Conservation (phyloP, 2,797 vertebrate species). For the Pipistrellus pygmaeus region DNA sequence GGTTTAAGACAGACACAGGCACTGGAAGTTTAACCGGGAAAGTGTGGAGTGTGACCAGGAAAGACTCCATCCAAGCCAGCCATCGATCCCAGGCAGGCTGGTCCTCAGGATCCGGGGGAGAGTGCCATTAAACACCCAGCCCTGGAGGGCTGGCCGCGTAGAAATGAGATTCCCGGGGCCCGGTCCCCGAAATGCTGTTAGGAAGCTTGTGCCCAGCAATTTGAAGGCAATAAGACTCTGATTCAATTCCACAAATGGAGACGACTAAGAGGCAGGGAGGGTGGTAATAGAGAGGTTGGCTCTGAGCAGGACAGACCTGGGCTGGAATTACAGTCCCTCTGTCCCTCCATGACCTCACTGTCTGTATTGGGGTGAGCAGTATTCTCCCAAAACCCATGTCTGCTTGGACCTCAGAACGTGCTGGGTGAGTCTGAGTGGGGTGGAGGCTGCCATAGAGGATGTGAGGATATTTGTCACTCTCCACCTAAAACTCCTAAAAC, state of each 20-base stretch:
- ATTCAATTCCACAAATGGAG: constrained; percentile 73
- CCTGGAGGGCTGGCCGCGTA: background rate
- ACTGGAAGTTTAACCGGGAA: background rate
- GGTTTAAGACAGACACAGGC: background rate
- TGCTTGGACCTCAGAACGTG: background rate
- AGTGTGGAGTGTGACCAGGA: background rate
- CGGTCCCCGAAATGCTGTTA: constrained; percentile 56
- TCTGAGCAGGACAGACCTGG: background rate
- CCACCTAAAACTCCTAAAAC: background rate
- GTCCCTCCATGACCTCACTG: background rate
- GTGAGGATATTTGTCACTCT: background rate
- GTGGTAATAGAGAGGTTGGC: background rate
- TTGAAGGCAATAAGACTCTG: constrained; percentile 70
- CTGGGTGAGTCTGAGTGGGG: background rate
- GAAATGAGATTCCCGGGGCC: constrained; percentile 62
- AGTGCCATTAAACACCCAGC: background rate
- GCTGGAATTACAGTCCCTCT: background rate
- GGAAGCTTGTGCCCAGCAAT: constrained; percentile 51
- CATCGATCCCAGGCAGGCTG: background rate
- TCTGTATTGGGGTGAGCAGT: background rate
- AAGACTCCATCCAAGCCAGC: background rate
- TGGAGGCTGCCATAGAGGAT: accelerated
- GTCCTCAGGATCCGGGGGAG: background rate
- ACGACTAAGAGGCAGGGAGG: constrained; percentile 1
- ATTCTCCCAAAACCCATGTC: background rate